Base-by-base conservation (phyloP, 2,888 invertebrate genomes). In the Metopia argyrocephala region DNA sequence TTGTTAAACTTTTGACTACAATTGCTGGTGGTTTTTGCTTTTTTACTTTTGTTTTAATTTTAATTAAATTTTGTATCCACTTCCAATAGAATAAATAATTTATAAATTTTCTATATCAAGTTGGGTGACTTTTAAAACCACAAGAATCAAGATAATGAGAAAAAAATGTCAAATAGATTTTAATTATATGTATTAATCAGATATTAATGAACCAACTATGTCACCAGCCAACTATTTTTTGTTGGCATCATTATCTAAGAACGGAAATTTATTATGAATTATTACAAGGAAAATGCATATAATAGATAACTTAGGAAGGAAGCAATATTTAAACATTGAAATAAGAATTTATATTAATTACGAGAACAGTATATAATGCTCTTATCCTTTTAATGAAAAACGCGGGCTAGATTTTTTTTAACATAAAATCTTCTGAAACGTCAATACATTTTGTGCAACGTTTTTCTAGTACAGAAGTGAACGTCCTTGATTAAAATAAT, bases 91-190 rank as follows among this genome's bases (percentile, higher is more conserved):
- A 46, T 52, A 25, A 56, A 56, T 57, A 28, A 57, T 27, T 31
- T 20, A 56, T 45, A 68, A 69, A 50, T 21, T 57, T 56, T 57
- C 27, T 70, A 70, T 52, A 45, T 59, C 20, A 20, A 18, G 70
- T 56, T 71, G 57, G 54, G 52, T 61, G 78, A 66, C 61, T 66
- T 61, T 31, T 28, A 71, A 70, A 78, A 66, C 66, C 71, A 48
- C 78, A 78, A 71, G 52, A 71, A 68, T 66, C 21, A 66, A 54
- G 46, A 38, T 38, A 38, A 0, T 38, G 38, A 38, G 38, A 12
- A 1, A 12, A 23, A 71, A 65, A 78, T 65, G 57, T 65, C 65
- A 38, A 31, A 12, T 12, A 31, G 31, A 31, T 12, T 31, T 31
- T 2, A 31, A 31, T 3, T 12, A 1, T 12, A 70, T 57, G 52